These are phyloP conservation scores for Temnopleurus reevesii DNA, from an alignment of 53 echinoderm and acorn worm species.

Conservation along the genomic window DNA sequence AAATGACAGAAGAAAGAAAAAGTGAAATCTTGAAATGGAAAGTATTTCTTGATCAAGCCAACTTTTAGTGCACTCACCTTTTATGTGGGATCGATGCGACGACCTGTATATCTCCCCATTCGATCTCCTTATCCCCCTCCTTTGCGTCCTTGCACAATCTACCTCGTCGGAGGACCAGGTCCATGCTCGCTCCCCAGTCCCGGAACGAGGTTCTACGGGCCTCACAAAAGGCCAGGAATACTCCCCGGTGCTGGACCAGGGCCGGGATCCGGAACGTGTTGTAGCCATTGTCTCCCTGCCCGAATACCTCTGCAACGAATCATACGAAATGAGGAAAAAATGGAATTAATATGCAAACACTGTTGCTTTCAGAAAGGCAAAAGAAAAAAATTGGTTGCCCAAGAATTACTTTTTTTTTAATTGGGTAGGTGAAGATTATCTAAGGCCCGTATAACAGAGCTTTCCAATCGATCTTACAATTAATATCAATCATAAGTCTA, in stretches of 20 bases:
- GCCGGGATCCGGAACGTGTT: constrained; percentile 84
- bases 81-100: constrained; percentile 75
- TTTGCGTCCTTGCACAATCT: neutral
- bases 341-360: neutral
- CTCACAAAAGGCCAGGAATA: constrained; percentile 94
- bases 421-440: no score
- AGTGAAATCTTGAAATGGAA: neutral
- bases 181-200: constrained; percentile 86
- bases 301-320: constrained; percentile 45
- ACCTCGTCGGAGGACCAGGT: constrained; percentile 82
- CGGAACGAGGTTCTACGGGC: constrained; percentile 72
- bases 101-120: constrained; percentile 77
- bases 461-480: no score
- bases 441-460: no score
- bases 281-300: constrained; percentile 57
- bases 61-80: no score
- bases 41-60: neutral
- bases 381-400: no score
- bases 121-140: constrained; percentile 64
- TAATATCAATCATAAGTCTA: no score
- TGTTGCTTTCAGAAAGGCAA: no score
- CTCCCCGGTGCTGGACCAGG: constrained; percentile 74
- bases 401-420: no score
- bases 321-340: neutral
- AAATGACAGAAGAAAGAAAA: neutral